Conservation (phyloP, 2,797 vertebrate species). For the Channa striata region DNA sequence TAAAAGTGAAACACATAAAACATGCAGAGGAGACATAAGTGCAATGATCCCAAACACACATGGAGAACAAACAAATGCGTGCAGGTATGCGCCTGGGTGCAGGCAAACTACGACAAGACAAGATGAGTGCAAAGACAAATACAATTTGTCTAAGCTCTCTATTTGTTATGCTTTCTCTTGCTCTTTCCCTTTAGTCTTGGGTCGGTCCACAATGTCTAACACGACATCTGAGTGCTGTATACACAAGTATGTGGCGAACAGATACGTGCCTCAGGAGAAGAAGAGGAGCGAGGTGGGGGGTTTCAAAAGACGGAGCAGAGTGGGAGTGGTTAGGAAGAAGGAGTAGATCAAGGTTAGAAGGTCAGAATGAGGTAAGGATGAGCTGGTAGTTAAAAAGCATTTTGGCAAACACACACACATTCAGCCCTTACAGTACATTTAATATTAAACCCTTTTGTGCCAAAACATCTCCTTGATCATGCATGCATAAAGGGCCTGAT, state of each 20-base stretch:
- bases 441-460: constrained; percentile 69
- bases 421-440: constrained; percentile 44
- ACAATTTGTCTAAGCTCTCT: constrained; percentile 30
- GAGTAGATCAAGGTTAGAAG: constrained; percentile 40
- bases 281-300: constrained; percentile 32
- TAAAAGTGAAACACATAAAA: constrained; percentile 68
- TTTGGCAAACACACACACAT: constrained; percentile 27
- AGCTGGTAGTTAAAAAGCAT: no score
- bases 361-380: constrained; percentile 21
- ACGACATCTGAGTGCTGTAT: constrained; percentile 58
- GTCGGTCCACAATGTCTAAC: constrained; percentile 46
- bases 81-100: constrained; percentile 6
- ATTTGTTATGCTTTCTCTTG: constrained; percentile 34
- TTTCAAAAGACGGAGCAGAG: constrained; percentile 42
- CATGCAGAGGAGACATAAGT: constrained; percentile 58
- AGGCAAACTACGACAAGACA: constrained; percentile 53
- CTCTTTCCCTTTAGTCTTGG: constrained; percentile 32
- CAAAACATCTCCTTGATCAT: constrained; percentile 60
- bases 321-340: constrained; percentile 29
- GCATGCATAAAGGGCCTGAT: constrained; percentile 45
- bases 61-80: constrained; percentile 56
- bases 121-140: constrained; percentile 50
- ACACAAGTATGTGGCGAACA: constrained; percentile 26
- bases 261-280: constrained; percentile 46
- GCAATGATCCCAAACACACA: constrained; percentile 34